Evolutionary conservation across 2,888 invertebrate species (phyloP).

Genomic region (Polyommatus iphigenia): DNA sequence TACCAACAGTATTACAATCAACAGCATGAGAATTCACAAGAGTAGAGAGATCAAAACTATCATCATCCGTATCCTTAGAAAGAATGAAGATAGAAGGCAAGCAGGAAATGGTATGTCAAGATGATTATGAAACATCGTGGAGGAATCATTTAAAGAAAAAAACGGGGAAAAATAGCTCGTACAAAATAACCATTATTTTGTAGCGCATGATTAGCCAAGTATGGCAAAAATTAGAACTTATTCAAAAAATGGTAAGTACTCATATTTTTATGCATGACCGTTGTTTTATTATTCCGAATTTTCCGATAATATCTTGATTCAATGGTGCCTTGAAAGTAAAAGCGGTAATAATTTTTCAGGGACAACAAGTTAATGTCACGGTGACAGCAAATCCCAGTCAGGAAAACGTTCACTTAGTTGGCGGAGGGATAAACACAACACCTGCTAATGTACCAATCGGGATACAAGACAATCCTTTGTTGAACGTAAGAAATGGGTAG

Average conservation of each 20-base stretch:
- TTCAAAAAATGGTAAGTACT: not conserved
- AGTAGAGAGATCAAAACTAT: not conserved
- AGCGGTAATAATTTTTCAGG: not conserved
- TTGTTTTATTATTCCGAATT: not conserved
- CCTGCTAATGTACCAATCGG: not conserved
- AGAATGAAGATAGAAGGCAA: not conserved
- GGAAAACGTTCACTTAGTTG: not conserved
- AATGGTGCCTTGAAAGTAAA: not conserved
- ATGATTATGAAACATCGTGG: not conserved
- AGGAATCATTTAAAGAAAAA: not conserved
- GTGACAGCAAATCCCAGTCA: not conserved
- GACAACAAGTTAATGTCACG: not conserved
- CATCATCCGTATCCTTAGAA: not conserved
- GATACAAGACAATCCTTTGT: not conserved
- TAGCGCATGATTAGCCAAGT: not conserved
- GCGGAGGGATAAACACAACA: not conserved
- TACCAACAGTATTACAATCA: not conserved
- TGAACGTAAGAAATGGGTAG: not conserved
- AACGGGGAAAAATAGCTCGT: not conserved
- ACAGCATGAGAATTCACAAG: not conserved
- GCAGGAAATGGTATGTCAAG: not conserved
- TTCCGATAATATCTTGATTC: not conserved
- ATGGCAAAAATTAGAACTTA: not conserved
- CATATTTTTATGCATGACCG: not conserved
- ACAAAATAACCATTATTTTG: no score